Conservation (phyloP, 1,140 invertebrate genomes). For the Hyphantria cunea region DNA sequence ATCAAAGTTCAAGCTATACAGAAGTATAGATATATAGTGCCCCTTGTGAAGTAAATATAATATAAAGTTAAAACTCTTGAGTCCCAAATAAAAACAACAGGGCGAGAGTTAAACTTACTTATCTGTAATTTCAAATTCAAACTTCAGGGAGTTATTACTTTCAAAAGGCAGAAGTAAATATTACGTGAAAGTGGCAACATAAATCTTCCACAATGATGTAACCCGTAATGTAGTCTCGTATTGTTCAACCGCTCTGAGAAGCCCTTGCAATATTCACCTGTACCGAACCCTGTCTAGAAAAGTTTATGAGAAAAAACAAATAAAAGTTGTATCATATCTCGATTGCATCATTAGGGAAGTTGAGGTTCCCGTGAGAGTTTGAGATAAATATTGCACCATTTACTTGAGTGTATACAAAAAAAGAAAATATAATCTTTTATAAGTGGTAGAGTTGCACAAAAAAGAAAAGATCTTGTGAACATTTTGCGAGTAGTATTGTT, state of each 20-base stretch:
- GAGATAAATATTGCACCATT: background rate
- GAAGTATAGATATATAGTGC: too few species aligned
- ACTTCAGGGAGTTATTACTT: slow-evolving; percentile 11
- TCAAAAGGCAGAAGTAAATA: slow-evolving; percentile 16
- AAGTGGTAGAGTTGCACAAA: too few species aligned
- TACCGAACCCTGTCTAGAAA: slow-evolving; percentile 8
- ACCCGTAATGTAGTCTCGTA: slow-evolving; percentile 6
- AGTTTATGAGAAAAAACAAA: slow-evolving; percentile 17
- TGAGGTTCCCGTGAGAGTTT: slow-evolving; percentile 1
- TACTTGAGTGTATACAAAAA: too few species aligned
- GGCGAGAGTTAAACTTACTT: slow-evolving; percentile 5
- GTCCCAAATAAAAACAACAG: too few species aligned
- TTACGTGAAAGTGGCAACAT: slow-evolving; percentile 25
- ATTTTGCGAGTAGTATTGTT: too few species aligned
- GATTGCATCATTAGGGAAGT: slow-evolving; percentile 14
- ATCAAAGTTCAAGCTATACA: too few species aligned
- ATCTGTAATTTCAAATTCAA: slow-evolving; percentile 15
- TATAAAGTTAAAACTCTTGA: too few species aligned
- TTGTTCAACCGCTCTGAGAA: slow-evolving; percentile 1
- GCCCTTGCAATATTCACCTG: slow-evolving; percentile 19
- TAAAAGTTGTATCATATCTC: slow-evolving; percentile 8
- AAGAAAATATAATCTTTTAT: too few species aligned
- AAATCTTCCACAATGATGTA: slow-evolving; percentile 31
- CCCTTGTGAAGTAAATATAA: too few species aligned
- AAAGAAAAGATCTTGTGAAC: too few species aligned